Percentiles rank a stretch among this genome's conserved stretches.
Conservation (phyloP, 2,888 invertebrate genomes). For the Eupithecia inturbata region DNA sequence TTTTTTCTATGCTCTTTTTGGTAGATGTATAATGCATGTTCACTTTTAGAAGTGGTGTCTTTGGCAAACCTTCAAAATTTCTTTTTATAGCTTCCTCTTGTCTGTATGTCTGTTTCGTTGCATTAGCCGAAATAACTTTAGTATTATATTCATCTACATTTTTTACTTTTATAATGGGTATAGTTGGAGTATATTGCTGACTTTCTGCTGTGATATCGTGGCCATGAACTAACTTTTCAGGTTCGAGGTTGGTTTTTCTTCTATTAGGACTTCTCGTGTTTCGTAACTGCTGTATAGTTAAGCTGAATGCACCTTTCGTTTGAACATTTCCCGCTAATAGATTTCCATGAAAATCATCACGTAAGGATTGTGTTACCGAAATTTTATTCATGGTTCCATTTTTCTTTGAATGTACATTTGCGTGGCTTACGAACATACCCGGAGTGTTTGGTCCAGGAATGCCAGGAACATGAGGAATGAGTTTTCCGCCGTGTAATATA, state of each 20-base stretch:
- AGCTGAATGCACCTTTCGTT: slow-evolving; percentile 55
- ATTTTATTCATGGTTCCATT: slow-evolving; percentile 51
- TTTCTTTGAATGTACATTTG: slow-evolving; percentile 56
- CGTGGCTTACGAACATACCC: slow-evolving; percentile 66
- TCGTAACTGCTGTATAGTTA: slow-evolving; percentile 55
- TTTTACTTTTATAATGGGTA: slow-evolving; percentile 74
- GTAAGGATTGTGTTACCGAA: slow-evolving; percentile 47
- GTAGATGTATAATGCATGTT: slow-evolving; percentile 55
- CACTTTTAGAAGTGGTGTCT: slow-evolving; percentile 68
- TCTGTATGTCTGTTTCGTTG: slow-evolving; percentile 56
- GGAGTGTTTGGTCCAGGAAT: slow-evolving; percentile 92
- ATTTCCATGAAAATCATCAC: slow-evolving; percentile 57
- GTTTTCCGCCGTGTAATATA: slow-evolving; percentile 87
- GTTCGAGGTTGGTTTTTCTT: slow-evolving; percentile 55
- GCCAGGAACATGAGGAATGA: slow-evolving; percentile 94
- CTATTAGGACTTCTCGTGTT: slow-evolving; percentile 62
- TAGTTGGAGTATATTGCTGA: slow-evolving; percentile 55
- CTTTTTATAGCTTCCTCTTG: slow-evolving; percentile 68
- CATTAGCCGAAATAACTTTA: slow-evolving; percentile 59
- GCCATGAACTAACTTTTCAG: slow-evolving; percentile 58
- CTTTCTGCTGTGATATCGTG: slow-evolving; percentile 59
- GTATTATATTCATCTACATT: slow-evolving; percentile 69
- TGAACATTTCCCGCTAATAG: slow-evolving; percentile 51
- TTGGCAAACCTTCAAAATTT: slow-evolving; percentile 66
- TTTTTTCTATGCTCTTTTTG: slow-evolving; percentile 68